Base-by-base conservation (phyloP, 2,113 vertebrate genomes). In the Circaetus cinerascens region DNA sequence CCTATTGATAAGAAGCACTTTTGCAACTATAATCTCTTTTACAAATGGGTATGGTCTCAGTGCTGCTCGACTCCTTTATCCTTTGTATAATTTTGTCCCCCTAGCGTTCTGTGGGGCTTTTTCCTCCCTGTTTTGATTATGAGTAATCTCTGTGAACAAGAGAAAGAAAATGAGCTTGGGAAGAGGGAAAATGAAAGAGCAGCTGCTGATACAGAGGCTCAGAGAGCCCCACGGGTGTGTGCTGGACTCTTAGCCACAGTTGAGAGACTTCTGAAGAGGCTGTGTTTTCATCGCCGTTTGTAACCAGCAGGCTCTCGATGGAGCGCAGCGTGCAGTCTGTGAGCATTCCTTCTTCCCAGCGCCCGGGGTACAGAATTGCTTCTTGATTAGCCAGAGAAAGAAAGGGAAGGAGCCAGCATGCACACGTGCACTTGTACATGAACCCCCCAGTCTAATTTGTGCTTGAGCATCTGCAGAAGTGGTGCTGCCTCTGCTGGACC, bases 81-180 rank as follows among this genome's bases (percentile, higher is more conserved):
- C 62, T 92, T 89, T 79, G 74, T 76, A 36, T 73, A 30, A 38
- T 86, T 83, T 75, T 84, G 88, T 96, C 48, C 87, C 80, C 81
- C 62, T 80, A 63, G 91, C 4, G 1, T 95, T 94, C 50, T 85
- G 82, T 74, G 66, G 64, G n/a, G 48, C 62, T 67, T 91, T 93
- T 72, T 53, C 40, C 20, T 77, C 67, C 11, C 59, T 81, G 78
- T 92, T 97, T 95, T 81, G 84, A 86, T 97, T 93, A 67, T 4
- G 59, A 89, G 51, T 95, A 87, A 92, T 95, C 93, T 92, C 76
- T 69, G 72, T 80, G 81, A 86, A 73, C 1, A 5, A 63, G 90
- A 82, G 66, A 80, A 74, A 36, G 73, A 46, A 80, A 94, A 86
- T 38, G 75, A 86, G 84, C 71, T 81, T 80, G 59, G 69, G 25